Conservation (phyloP, 2,113 vertebrate genomes). For the Synodontis membranacea region DNA sequence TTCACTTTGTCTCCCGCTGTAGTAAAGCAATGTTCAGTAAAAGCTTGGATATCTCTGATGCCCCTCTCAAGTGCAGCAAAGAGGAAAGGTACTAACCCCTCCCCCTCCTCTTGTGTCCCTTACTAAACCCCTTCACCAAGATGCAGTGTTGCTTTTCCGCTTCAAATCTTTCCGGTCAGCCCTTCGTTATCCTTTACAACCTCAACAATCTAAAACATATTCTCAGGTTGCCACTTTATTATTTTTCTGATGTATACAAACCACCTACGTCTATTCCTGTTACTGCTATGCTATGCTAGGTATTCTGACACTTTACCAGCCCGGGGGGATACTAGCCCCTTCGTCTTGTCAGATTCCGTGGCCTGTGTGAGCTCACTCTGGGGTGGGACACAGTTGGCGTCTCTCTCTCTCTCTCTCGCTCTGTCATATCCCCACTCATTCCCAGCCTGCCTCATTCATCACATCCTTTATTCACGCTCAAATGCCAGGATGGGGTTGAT, state of each 20-base stretch:
- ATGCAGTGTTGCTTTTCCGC: conserved; percentile 77
- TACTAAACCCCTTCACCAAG: conserved; percentile 62
- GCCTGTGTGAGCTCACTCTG: neutral
- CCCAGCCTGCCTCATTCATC: conserved; percentile 41
- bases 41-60: conserved; percentile 97
- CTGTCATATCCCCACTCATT: conserved; percentile 39
- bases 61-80: conserved; percentile 93
- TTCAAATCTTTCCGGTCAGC: conserved; percentile 28
- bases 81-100: conserved; percentile 89
- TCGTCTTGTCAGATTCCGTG: neutral
- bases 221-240: neutral
- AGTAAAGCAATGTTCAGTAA: conserved; percentile 99
- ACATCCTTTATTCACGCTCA: conserved; percentile 36
- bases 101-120: conserved; percentile 21
- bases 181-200: neutral
- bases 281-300: neutral
- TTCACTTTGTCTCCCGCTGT: conserved; percentile 88
- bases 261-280: neutral
- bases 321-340: neutral
- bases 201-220: neutral
- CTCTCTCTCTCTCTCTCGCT: neutral
- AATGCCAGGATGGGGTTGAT: conserved; percentile 37
- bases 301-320: neutral
- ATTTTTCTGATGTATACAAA: neutral
- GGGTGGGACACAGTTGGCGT: conserved; percentile 7